A percentile compares a stretch with the other conserved stretches of the same genome.
These are phyloP conservation scores for Muntiacus muntjak DNA, from an alignment of 2,113 vertebrate species.

Conservation along the genomic window DNA sequence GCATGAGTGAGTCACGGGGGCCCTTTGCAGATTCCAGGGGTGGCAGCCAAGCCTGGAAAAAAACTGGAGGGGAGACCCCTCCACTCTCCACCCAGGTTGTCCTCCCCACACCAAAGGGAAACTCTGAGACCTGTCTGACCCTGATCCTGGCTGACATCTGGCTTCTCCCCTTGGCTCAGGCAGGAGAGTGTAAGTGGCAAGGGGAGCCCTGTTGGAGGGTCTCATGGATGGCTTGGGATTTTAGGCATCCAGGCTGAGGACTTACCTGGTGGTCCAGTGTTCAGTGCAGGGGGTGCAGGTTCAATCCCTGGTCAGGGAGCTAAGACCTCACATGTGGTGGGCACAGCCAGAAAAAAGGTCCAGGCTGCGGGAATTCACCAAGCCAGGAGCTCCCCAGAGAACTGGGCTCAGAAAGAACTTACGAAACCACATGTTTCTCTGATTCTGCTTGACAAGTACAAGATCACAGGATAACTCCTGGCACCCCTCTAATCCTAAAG, in stretches of 20 bases:
- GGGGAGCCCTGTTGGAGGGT: neutral
- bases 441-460: neutral
- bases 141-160: fast-evolving
- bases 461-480: neutral
- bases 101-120: neutral
- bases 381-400: neutral
- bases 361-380: neutral
- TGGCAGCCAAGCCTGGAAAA: neutral
- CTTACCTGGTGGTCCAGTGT: neutral
- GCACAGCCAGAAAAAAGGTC: neutral
- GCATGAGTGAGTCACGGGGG: neutral
- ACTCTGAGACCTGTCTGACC: neutral
- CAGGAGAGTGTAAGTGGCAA: too few species aligned
- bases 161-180: neutral
- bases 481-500: neutral
- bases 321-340: neutral
- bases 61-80: fast-evolving
- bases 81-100: neutral
- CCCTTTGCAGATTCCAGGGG: neutral
- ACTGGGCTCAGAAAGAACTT: neutral
- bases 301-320: neutral
- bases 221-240: fast-evolving
- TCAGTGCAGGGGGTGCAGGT: neutral
- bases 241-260: neutral
- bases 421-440: neutral